phyloP scores from a whole-genome alignment of 2,113 vertebrate genomes.

The Peromyscus polionotus region DNA sequence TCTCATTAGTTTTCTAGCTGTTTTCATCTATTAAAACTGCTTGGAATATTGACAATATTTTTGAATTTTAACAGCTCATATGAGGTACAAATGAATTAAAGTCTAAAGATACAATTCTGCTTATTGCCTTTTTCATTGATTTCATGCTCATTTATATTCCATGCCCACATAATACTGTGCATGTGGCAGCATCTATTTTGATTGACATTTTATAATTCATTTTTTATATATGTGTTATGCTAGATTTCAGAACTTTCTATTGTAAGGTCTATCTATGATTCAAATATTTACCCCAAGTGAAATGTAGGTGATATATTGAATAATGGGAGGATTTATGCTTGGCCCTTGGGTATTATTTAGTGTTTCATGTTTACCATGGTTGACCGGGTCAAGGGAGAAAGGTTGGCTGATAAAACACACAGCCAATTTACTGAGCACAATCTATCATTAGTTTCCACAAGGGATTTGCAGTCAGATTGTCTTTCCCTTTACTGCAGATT shows the following conservation, averaged over 20 bases:
- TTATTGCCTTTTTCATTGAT: background rate
- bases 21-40: background rate
- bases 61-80: conserved; percentile 44
- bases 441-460: background rate
- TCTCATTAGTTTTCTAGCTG: background rate
- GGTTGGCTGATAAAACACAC: background rate
- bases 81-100: background rate
- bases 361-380: background rate
- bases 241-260: background rate
- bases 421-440: background rate
- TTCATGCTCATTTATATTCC: conserved; percentile 1
- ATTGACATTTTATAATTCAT: background rate
- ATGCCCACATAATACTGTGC: background rate
- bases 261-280: conserved; percentile 1
- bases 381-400: background rate
- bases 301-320: background rate
- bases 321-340: background rate
- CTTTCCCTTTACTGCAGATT: background rate
- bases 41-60: background rate
- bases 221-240: background rate
- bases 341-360: background rate
- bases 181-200: background rate
- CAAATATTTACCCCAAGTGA: background rate
- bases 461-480: background rate
- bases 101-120: background rate